Evolutionary conservation across 2,888 invertebrate genomes (phyloP), one percentile per base, ranked within the genome.

Genomic region (Nasonia oneida): DNA sequence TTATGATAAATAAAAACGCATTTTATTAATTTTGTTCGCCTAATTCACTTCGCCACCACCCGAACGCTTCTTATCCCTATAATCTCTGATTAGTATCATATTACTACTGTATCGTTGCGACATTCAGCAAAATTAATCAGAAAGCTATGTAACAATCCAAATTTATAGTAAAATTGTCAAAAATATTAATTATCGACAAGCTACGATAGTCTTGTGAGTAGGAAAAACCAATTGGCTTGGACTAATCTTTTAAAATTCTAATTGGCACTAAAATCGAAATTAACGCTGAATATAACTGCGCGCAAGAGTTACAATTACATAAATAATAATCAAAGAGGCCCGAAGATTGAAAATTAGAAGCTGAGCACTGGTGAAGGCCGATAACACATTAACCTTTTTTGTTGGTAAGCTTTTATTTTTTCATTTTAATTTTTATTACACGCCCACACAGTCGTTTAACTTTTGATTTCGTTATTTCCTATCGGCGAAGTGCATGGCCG

Each of bases 381-480:
- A 92, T 93, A 93, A 92, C 91, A 91, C 89, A 89, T 91, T 93
- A 92, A 93, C 92, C 89, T 89, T 92, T 91, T 91, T 90, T 88
- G 88, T 92, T 92, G 93, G 93, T 93, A 93, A 93, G 93, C 91
- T 87, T 90, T 90, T 89, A 89, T 87, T 88, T 90, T 89, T 90
- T 88, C 88, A 83, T 85, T 89, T 89, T 33, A 80, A 18, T 86
- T 87, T 81, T 33, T 73, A 79, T 83, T 61, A 83, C 85, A 77
- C 61, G 23, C 6, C n/a, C 23, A 47, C 81, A 76, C 47, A 14
- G 42, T 64, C 29, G 18, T 87, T 85, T 85, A 50, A 86, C 83
- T 84, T 77, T 78, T 74, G 39, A 84, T 83, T 79, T 86, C 78
- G 29, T 70, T 70, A n/a, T 61, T 10, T 70, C 53, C 37, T 73